Conservation (phyloP, 37 sponge, comb jelly and placozoan species). For the Chondrilla cf. caribensis region DNA sequence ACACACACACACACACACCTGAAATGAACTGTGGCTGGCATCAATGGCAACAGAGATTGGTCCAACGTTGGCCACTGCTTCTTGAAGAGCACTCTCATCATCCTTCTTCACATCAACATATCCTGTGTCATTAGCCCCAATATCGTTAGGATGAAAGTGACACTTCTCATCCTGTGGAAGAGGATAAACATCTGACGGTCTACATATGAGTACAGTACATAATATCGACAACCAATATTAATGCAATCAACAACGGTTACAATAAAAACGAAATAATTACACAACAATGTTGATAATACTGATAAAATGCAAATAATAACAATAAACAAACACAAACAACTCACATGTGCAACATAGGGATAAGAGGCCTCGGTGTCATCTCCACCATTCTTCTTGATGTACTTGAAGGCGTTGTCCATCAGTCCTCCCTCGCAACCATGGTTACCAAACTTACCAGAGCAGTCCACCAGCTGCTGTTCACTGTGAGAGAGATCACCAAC, state of each 20-base stretch:
- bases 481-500: conserved; percentile 33
- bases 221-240: too few species aligned
- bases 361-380: conserved; percentile 76
- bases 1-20: conserved; percentile 32
- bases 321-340: not conserved
- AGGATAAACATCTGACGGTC: not conserved
- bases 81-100: conserved; percentile 69
- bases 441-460: conserved; percentile 82
- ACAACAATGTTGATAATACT: too few species aligned
- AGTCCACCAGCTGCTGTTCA: conserved; percentile 96
- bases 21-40: conserved; percentile 66
- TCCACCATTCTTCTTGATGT: conserved; percentile 72
- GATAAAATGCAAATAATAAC: too few species aligned
- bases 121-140: conserved; percentile 62
- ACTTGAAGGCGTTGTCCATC: conserved; percentile 81
- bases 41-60: conserved; percentile 81
- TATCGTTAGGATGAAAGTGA: conserved; percentile 21
- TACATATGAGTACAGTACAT: not conserved
- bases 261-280: too few species aligned
- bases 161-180: conserved; percentile 53
- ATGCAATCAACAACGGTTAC: too few species aligned
- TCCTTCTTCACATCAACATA: conserved; percentile 40
- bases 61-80: conserved; percentile 79
- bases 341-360: conserved; percentile 82
- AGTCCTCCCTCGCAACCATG: conserved; percentile 85